Conservation (phyloP, 2,113 vertebrate genomes). For the Alouatta palliata region DNA sequence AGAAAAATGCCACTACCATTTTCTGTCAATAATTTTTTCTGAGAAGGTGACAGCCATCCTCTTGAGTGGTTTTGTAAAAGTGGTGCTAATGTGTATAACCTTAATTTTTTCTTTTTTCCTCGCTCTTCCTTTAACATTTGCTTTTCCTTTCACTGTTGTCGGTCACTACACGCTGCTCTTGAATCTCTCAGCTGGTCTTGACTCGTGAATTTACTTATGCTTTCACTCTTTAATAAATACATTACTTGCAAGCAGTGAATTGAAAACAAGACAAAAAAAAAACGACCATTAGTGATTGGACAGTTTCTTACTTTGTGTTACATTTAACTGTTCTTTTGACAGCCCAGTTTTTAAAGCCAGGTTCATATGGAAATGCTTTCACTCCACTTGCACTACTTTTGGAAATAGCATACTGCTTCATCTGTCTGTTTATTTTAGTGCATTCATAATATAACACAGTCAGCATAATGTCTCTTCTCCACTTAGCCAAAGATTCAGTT, state of each 20-base stretch:
- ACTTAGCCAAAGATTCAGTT: constrained; percentile 69
- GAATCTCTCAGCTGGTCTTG: constrained; percentile 87
- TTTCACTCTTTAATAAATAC: constrained; percentile 90
- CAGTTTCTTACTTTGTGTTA: constrained; percentile 99
- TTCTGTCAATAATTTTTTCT: neutral
- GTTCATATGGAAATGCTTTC: constrained; percentile 99
- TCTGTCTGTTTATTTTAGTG: constrained; percentile 96
- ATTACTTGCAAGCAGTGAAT: constrained; percentile 87
- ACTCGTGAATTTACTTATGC: constrained; percentile 92
- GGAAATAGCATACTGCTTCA: constrained; percentile 99
- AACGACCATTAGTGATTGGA: constrained; percentile 66
- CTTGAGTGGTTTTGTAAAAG: constrained; percentile 89
- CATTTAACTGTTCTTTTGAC: constrained; percentile 99
- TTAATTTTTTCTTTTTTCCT: constrained; percentile 80
- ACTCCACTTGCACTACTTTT: constrained; percentile 99
- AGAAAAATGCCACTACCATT: neutral
- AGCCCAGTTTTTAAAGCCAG: constrained; percentile 99
- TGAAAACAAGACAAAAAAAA: neutral
- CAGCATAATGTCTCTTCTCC: constrained; percentile 94
- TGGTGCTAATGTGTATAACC: constrained; percentile 88
- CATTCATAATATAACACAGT: constrained; percentile 93
- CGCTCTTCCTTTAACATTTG: constrained; percentile 83
- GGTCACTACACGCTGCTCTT: constrained; percentile 78
- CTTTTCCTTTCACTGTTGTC: constrained; percentile 89
- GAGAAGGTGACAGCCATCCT: constrained; percentile 78